phyloP scores from a whole-genome alignment of 2,797 vertebrate species.

The Trachurus trachurus region DNA sequence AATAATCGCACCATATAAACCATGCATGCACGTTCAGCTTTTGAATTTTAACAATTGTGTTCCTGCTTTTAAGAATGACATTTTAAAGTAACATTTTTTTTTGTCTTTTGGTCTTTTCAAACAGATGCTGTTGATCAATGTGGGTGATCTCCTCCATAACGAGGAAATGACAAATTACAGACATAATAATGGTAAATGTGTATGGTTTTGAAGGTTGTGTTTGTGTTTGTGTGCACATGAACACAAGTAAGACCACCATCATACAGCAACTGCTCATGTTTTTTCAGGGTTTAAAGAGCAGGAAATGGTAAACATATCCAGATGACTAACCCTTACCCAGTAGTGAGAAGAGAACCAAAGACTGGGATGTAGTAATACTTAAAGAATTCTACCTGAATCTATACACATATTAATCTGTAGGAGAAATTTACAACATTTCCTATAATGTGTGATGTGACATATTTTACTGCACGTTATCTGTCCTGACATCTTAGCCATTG shows the following conservation, averaged over 20 bases:
- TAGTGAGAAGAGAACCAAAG: constrained; percentile 23
- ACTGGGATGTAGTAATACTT: neutral
- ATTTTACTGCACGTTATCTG: neutral
- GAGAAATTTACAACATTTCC: neutral
- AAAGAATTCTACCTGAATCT: neutral
- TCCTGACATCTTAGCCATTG: neutral
- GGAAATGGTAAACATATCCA: constrained; percentile 34
- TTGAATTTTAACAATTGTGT: neutral
- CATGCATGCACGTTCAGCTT: neutral
- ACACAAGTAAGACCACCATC: neutral
- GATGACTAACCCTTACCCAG: neutral
- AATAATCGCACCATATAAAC: neutral
- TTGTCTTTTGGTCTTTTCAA: constrained; percentile 28
- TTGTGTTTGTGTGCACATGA: neutral
- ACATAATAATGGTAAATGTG: neutral
- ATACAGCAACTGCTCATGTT: constrained; percentile 14
- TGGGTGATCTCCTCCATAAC: neutral
- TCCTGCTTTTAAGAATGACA: neutral
- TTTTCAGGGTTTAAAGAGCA: constrained; percentile 20
- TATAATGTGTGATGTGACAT: constrained; percentile 5
- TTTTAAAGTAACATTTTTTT: neutral
- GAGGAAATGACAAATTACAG: neutral
- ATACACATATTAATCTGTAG: neutral
- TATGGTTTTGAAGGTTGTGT: constrained; percentile 15
- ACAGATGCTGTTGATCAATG: constrained; percentile 6